Evolutionary conservation across 2,888 invertebrate genomes (phyloP).

Genomic region (Galeruca laticollis): DNA sequence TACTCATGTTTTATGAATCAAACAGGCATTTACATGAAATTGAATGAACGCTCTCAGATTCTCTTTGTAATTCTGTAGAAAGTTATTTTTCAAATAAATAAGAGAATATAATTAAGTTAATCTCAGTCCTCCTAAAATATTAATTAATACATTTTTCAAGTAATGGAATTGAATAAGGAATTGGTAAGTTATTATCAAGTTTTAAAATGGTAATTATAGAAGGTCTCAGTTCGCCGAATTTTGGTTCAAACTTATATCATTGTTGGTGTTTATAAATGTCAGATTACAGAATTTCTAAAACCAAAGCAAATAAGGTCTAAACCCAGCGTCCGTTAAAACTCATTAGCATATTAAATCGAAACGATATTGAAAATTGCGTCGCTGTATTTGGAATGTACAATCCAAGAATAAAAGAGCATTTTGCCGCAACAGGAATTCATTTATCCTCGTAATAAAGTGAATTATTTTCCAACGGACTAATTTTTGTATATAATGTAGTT

Average conservation of each 20-base stretch:
- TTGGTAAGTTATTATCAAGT: no score
- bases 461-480: background rate
- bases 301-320: background rate
- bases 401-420: background rate
- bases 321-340: background rate
- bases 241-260: background rate
- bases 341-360: background rate
- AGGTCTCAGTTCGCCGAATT: background rate
- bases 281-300: background rate
- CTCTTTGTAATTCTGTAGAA: no score
- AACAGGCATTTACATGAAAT: no score
- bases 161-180: no score
- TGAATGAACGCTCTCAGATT: no score
- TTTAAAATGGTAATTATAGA: no score
- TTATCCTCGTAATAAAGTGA: background rate
- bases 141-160: no score
- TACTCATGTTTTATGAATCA: no score
- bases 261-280: background rate
- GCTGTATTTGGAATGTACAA: background rate
- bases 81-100: no score
- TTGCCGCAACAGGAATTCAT: constrained; percentile 4
- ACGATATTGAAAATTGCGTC: constrained; percentile 1
- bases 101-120: no score
- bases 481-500: background rate
- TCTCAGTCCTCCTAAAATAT: no score